phyloP scores from a whole-genome alignment of 2,888 invertebrate genomes.

The Epirrhoe tristata region DNA sequence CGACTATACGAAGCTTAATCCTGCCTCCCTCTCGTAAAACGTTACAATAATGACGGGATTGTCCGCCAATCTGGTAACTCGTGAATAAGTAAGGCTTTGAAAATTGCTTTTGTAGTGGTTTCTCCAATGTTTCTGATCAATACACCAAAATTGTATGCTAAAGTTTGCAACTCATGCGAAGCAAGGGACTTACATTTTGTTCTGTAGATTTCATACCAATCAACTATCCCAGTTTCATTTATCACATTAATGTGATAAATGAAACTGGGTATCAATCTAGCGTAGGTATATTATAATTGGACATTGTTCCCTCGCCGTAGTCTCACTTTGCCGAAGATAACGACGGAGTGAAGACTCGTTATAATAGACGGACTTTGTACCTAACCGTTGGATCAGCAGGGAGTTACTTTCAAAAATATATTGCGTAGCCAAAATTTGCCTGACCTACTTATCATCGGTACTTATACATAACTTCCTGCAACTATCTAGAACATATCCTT shows the following conservation, averaged over 20 bases:
- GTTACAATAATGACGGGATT: conserved; percentile 8
- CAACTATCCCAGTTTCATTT: no score
- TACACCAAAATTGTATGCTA: background rate
- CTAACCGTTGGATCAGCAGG: background rate
- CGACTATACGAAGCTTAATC: conserved; percentile 19
- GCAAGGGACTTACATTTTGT: no score
- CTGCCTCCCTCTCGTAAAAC: conserved; percentile 12
- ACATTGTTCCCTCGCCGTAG: no score
- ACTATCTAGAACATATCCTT: conserved; percentile 9
- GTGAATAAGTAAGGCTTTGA: conserved; percentile 14
- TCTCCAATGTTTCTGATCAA: background rate
- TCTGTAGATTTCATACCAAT: no score
- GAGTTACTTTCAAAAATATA: background rate
- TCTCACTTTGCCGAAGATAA: no score
- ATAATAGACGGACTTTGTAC: background rate
- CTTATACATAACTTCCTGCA: conserved; percentile 5
- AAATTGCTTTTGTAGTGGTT: conserved; percentile 7
- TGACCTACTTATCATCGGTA: background rate
- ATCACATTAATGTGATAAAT: no score
- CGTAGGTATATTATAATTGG: no score
- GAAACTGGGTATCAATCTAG: no score
- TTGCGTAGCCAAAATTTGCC: background rate
- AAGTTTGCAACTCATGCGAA: no score
- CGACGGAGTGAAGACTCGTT: no score
- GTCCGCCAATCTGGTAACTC: conserved; percentile 12